phyloP scores from a whole-genome alignment of 2,113 vertebrate genomes.

The Cavia aperea region DNA sequence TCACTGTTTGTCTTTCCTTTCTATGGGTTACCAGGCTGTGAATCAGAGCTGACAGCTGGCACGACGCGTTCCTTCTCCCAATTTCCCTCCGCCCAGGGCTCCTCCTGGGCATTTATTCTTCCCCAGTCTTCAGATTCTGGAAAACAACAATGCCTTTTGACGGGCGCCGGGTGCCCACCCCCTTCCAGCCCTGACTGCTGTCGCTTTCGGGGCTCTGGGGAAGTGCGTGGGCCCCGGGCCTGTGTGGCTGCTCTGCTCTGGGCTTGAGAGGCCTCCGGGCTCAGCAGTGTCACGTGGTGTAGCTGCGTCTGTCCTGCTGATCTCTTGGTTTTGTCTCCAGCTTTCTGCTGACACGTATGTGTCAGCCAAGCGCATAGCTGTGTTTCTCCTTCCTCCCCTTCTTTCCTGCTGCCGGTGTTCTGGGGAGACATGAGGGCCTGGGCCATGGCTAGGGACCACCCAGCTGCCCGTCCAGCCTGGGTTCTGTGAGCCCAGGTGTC shows the following conservation, averaged over 20 bases:
- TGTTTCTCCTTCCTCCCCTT: rapidly evolving
- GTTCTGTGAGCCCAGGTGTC: not conserved
- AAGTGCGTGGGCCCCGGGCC: not conserved
- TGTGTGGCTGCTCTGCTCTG: not conserved
- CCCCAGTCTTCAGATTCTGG: not conserved
- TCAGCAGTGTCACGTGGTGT: not conserved
- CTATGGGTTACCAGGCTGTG: rapidly evolving
- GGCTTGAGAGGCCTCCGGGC: not conserved
- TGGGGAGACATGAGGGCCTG: not conserved
- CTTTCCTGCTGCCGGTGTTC: rapidly evolving
- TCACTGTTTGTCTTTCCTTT: rapidly evolving
- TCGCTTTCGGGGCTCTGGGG: rapidly evolving
- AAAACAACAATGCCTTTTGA: rapidly evolving
- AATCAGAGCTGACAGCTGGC: not conserved
- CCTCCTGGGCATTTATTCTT: rapidly evolving
- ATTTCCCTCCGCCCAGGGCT: rapidly evolving
- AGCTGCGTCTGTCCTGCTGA: not conserved
- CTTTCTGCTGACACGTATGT: not conserved
- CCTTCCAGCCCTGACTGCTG: rapidly evolving
- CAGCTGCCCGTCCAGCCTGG: not conserved
- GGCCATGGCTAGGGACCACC: not conserved
- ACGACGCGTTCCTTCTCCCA: rapidly evolving
- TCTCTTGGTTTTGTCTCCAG: not conserved
- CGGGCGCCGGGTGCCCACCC: rapidly evolving
- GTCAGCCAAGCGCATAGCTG: too few relatives aligned